Evolutionary conservation across 2,888 invertebrate genomes (phyloP).

Genomic region (Seira sanloemensis): DNA sequence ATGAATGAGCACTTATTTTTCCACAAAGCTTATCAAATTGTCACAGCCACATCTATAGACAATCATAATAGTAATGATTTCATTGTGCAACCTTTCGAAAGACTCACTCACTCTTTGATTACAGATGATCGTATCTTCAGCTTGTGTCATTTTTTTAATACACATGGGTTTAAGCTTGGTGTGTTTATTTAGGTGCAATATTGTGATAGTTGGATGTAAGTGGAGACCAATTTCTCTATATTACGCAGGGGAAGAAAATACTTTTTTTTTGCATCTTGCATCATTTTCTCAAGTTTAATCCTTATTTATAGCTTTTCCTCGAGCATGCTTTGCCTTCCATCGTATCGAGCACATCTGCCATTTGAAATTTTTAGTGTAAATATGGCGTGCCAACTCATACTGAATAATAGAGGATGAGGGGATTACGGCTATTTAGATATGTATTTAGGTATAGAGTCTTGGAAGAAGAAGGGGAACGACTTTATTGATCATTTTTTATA

Average conservation of each 20-base stretch:
- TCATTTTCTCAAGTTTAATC: background rate
- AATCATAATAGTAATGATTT: too few species aligned
- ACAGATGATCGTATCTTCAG: background rate
- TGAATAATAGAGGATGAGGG: background rate
- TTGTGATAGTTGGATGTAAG: background rate
- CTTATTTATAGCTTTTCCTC: background rate
- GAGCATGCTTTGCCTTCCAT: background rate
- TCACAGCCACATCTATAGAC: too few species aligned
- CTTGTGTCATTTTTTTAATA: background rate
- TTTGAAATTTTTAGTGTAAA: background rate
- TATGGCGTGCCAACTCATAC: background rate
- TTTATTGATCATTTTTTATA: background rate
- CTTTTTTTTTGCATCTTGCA: background rate
- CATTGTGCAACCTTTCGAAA: too few species aligned
- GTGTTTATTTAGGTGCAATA: background rate
- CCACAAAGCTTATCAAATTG: background rate
- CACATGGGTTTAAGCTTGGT: too few species aligned
- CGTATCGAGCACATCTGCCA: background rate
- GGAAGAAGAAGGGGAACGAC: background rate
- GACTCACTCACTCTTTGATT: background rate
- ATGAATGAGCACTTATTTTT: too few species aligned
- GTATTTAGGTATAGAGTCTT: background rate
- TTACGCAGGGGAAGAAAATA: background rate
- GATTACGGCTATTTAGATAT: background rate
- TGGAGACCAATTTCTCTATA: too few species aligned